These are phyloP conservation scores for Lepidurus couesii DNA, from an alignment of 1,140 invertebrate genomes.

Conservation along the genomic window DNA sequence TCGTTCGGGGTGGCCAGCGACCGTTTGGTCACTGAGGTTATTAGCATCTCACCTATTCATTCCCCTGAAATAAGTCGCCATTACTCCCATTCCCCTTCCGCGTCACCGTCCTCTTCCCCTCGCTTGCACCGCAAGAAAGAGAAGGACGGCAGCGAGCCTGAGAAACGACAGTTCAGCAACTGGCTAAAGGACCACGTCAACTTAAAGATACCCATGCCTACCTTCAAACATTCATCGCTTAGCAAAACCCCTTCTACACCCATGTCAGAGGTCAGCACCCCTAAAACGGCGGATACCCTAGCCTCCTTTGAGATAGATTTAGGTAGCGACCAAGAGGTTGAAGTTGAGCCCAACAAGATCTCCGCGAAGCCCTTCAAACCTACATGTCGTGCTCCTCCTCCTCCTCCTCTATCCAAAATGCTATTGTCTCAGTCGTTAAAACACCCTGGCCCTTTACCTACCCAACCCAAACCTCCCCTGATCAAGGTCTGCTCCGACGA, in stretches of 20 bases:
- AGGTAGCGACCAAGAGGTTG: not conserved
- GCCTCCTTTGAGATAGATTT: not conserved
- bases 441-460: not conserved
- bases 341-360: not conserved
- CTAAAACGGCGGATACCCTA: not conserved
- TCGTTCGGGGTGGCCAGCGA: slow-evolving; percentile 31
- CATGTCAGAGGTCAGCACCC: slow-evolving; percentile 12
- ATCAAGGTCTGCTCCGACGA: not conserved
- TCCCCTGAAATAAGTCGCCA: slow-evolving; percentile 29
- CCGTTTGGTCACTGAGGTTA: slow-evolving; percentile 31
- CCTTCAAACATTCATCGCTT: not conserved
- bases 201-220: slow-evolving; percentile 24
- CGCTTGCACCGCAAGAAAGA: not conserved
- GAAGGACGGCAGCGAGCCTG: slow-evolving; percentile 25
- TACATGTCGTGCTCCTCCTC: not conserved
- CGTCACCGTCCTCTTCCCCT: not conserved
- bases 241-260: not conserved
- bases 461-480: not conserved
- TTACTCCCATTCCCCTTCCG: slow-evolving; percentile 27
- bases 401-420: not conserved
- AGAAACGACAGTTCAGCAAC: slow-evolving; percentile 32
- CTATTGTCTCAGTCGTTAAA: not conserved
- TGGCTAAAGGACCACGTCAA: slow-evolving; percentile 30
- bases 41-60: slow-evolving; percentile 27
- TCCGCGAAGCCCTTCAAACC: not conserved